Evolutionary conservation across 2,888 invertebrate species (phyloP), one percentile per base, ranked within the genome.

Genomic region (Eristalis arbustorum): DNA sequence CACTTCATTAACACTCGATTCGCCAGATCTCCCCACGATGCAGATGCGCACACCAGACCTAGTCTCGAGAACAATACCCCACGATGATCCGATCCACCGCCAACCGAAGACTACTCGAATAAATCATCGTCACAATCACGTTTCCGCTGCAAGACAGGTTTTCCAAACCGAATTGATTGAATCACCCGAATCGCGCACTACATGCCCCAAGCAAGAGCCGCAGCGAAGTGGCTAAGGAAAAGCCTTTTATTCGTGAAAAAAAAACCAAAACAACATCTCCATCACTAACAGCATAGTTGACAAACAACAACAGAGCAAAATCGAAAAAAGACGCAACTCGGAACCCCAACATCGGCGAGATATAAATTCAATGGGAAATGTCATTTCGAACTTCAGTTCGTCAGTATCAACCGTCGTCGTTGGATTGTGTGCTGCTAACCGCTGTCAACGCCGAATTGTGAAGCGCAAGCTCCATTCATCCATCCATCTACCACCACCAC

Each of bases 381-480:
- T 79, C 82, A 87, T 87, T 83, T 79, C 83, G 78, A 87, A 83
- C 87, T 87, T 87, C 87, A 87, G 87, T 87, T 79, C 78, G 83
- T 87, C 78, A 68, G 83, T 83, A 87, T 83, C 87, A 87, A 87
- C 75, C 83, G 87, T 87, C 78, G 87, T 72, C 87, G 83, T 87
- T 87, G 87, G 83, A 79, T 79, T 87, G 78, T 67, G 81, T 83
- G 71, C 67, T 83, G 63, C 72, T 61, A 64, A 34, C 72, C 61
- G 23, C 56, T 78, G 64, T 74, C 68, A 14, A 61, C 63, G 34
- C 62, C 28, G 66, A 42, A 18, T 56, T 40, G 78, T 68, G 69
- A 72, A 79, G 87, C 87, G 83, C 87, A 87, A 87, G 78, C 87
- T 87, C 87, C 78, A 62, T 87, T 23, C 59, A 79, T 77, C 68